Evolutionary conservation across 2,888 invertebrate species (phyloP).

Genomic region (Strigamia maritima): DNA sequence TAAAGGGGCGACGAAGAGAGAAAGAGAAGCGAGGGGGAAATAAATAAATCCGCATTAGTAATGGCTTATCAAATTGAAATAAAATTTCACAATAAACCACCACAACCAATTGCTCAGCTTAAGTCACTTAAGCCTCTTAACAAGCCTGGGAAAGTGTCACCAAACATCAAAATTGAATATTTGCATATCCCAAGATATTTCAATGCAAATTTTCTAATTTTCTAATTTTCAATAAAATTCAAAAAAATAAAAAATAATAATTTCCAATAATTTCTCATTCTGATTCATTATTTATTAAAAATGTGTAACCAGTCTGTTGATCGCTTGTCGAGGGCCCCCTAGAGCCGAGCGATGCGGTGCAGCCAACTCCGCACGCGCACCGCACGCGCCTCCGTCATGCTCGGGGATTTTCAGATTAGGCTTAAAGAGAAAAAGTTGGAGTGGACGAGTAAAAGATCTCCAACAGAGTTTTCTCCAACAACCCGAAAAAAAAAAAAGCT

Average conservation of each 20-base stretch:
- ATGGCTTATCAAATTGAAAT: background rate
- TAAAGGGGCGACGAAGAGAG: no score
- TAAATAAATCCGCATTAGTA: conserved; percentile 4
- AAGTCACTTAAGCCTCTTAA: background rate
- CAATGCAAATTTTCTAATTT: no score
- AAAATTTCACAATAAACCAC: background rate
- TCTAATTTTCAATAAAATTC: no score
- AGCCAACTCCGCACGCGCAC: background rate
- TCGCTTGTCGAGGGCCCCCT: background rate
- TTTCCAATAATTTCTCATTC: no score
- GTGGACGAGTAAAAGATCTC: background rate
- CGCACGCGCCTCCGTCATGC: background rate
- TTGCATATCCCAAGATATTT: no score
- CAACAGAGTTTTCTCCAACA: background rate
- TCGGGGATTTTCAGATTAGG: background rate
- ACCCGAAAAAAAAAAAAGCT: background rate
- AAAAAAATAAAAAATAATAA: background rate
- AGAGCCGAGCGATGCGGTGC: background rate
- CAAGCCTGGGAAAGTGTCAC: background rate
- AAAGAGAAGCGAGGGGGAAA: background rate
- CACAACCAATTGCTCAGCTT: background rate
- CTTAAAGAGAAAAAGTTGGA: background rate
- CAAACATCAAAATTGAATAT: background rate
- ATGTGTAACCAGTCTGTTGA: no score
- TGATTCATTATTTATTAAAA: no score